These are phyloP conservation scores for Drosophila pallidifrons DNA, from an alignment of 1,140 invertebrate genomes.

Conservation along the genomic window DNA sequence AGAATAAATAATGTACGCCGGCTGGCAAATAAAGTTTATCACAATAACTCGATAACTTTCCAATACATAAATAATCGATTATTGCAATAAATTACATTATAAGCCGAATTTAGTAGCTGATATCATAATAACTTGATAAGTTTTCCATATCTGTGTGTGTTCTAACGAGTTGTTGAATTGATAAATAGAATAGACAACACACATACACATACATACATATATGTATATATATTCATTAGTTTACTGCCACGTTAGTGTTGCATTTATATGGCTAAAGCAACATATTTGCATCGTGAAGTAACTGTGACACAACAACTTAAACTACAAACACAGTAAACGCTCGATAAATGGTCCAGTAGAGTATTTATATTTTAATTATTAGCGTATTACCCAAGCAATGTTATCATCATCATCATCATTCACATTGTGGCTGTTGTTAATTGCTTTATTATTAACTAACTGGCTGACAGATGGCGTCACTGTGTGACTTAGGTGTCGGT, in stretches of 20 bases:
- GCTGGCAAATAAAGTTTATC: not conserved
- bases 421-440: not conserved
- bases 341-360: slow-evolving; percentile 3
- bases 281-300: slow-evolving; percentile 81
- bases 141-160: not conserved
- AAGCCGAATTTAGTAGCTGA: slow-evolving; percentile 6
- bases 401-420: not conserved
- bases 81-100: not conserved
- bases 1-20: slow-evolving; percentile 6
- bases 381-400: not conserved
- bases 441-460: slow-evolving; percentile 1
- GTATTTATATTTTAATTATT: not conserved
- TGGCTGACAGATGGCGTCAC: slow-evolving; percentile 8
- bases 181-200: not conserved
- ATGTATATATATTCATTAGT: slow-evolving; percentile 11
- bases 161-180: not conserved
- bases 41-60: not conserved
- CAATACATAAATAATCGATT: not conserved
- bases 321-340: slow-evolving; percentile 43
- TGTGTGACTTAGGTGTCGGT: not conserved
- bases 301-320: slow-evolving; percentile 51
- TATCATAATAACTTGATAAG: slow-evolving; percentile 8
- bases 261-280: slow-evolving; percentile 75
- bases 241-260: slow-evolving; percentile 45
- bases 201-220: not conserved